Evolutionary conservation across 1,140 invertebrate species (phyloP).

Genomic region (Ctenoplectra terminalis): DNA sequence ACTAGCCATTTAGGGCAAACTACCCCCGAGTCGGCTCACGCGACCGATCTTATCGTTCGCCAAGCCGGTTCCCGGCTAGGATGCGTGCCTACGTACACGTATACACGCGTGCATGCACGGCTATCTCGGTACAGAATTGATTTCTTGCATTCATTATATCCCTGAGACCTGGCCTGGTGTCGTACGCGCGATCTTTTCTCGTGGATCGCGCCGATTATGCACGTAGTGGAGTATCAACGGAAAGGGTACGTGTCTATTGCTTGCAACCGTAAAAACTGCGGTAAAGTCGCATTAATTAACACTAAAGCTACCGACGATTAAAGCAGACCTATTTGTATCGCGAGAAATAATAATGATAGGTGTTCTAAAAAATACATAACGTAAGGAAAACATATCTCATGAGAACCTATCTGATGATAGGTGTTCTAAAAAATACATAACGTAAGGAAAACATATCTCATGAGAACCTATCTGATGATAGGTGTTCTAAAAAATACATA

Average conservation of each 20-base stretch:
- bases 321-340: too few species aligned
- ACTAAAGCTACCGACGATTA: too few species aligned
- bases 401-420: too few species aligned
- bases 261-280: too few species aligned
- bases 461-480: too few species aligned
- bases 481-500: too few species aligned
- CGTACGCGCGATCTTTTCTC: constrained; percentile 17
- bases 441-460: too few species aligned
- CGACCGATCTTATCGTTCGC: constrained; percentile 75
- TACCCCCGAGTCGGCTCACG: constrained; percentile 72
- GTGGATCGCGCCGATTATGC: constrained; percentile 42
- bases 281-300: too few species aligned
- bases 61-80: constrained; percentile 57
- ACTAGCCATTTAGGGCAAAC: constrained; percentile 74
- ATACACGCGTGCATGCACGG: constrained; percentile 28
- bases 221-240: not conserved
- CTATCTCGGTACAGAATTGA: constrained; percentile 67
- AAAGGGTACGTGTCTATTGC: not conserved
- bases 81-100: constrained; percentile 35
- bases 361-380: too few species aligned
- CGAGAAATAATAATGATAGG: too few species aligned
- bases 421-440: too few species aligned
- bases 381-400: too few species aligned
- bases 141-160: constrained; percentile 73
- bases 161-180: constrained; percentile 44